Evolutionary conservation across 2,797 vertebrate genomes (phyloP), one percentile per base, ranked within the genome.

Genomic region (Okamejei kenojei): DNA sequence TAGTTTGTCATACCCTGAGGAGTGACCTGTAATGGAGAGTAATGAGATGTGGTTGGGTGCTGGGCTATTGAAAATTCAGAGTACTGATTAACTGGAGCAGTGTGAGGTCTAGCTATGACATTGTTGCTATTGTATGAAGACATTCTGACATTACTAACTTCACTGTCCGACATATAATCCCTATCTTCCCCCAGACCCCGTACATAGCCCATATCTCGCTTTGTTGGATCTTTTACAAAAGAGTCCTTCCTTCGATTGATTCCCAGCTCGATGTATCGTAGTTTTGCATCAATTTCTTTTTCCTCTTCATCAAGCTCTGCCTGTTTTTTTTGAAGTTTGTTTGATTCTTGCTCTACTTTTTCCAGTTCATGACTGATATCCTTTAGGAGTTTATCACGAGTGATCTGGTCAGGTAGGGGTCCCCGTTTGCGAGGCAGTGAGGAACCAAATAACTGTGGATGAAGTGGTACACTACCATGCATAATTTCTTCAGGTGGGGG

Each of bases 251-350:
- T 98, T 93, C 99, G 99, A 19, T 97, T 98, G 94, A 99, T 99
- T 82, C 99, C 99, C 90, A 99, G 95, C 95, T 99, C 99, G 94
- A 99, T 95, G 95, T 98, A 99, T 93, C 99, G 98, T 94, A 99
- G 96, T 95, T 99, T 99, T 88, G 99, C 99, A 2, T 99, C 99
- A 0, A 99, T 99, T 96, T 99, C 99, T 95, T 99, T 99, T 95
- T 99, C 99, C 94, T 99, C 99, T 94, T 99, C 99, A 0, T 99
- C 99, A 94, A 99, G 96, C 95, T 99, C 99, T 0, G 98, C 98
- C 95, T 99, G 99, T 95, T 99, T 99, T 96, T 99, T 99, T 93
- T 99, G 97, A 93, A 99, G 97, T 95, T 99, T 99, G 29, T 98
- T 98, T 54, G 99, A 99, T 94, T 99, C 98, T 6, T 99, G 98